Conservation (phyloP, 2,888 invertebrate genomes). For the Amorpha juglandis region DNA sequence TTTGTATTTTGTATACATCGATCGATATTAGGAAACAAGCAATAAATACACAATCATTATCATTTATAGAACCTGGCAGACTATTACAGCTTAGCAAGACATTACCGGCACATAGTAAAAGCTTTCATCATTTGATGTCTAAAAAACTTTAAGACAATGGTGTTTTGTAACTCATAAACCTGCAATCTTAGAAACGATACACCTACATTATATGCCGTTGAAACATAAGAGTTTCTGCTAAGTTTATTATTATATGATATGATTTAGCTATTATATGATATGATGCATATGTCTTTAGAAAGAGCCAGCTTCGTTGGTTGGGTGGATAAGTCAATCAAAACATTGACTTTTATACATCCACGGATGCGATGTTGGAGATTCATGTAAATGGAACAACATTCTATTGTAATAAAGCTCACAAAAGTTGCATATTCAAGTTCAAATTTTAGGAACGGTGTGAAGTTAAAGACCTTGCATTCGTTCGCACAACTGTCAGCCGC, state of each 20-base stretch:
- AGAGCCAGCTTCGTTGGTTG: too few relatives aligned
- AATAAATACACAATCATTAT: constrained; percentile 27
- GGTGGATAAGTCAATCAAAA: too few relatives aligned
- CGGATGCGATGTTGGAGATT: too few relatives aligned
- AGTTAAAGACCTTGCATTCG: constrained; percentile 1
- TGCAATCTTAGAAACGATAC: not conserved
- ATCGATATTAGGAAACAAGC: constrained; percentile 28
- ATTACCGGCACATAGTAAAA: constrained; percentile 18
- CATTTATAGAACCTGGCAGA: constrained; percentile 5
- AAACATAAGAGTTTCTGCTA: not conserved
- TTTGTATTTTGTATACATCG: constrained; percentile 31
- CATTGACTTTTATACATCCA: too few relatives aligned
- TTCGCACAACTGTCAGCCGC: not conserved
- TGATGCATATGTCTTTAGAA: too few relatives aligned
- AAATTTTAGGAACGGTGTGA: constrained; percentile 6
- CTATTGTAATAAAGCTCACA: too few relatives aligned
- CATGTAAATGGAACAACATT: too few relatives aligned
- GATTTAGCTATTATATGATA: too few relatives aligned
- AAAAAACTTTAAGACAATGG: constrained; percentile 6
- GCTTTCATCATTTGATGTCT: constrained; percentile 5
- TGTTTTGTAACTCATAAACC: not conserved
- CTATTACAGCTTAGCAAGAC: constrained; percentile 7
- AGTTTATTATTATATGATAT: not conserved
- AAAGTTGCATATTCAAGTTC: not conserved
- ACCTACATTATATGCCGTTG: not conserved